phyloP scores from a whole-genome alignment of 2,888 invertebrate species.

The Leptopilina myrica region DNA sequence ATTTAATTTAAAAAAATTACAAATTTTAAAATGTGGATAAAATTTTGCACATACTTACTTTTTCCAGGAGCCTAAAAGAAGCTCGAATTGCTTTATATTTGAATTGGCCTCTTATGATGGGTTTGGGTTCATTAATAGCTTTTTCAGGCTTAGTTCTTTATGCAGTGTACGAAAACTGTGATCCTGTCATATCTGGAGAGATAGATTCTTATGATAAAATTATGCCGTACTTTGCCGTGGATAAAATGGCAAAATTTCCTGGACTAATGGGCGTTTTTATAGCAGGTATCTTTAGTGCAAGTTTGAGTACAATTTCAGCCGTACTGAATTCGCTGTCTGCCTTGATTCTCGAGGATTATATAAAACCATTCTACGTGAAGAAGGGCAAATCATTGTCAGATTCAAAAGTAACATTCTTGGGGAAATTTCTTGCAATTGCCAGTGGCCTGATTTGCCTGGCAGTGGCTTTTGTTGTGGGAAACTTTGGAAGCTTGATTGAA shows the following conservation, averaged over 20 bases:
- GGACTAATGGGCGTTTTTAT: constrained; percentile 74
- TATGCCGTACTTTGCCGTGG: constrained; percentile 87
- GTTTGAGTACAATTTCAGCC: constrained; percentile 94
- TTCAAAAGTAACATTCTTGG: constrained; percentile 83
- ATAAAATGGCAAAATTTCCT: constrained; percentile 77
- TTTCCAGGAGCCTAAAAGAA: constrained; percentile 78
- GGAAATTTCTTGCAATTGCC: constrained; percentile 63
- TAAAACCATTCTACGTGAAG: constrained; percentile 77
- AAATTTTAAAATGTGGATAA: neutral
- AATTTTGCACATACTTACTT: neutral
- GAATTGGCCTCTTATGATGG: constrained; percentile 86
- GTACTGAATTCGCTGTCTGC: constrained; percentile 94
- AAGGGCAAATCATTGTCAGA: constrained; percentile 84
- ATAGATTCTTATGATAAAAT: constrained; percentile 85
- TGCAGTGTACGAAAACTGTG: constrained; percentile 88
- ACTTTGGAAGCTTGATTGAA: constrained; percentile 69
- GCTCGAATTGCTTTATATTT: constrained; percentile 86
- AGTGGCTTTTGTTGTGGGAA: constrained; percentile 65
- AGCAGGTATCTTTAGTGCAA: constrained; percentile 90
- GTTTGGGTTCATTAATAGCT: constrained; percentile 83
- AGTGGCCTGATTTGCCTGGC: constrained; percentile 64
- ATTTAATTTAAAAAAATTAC: neutral
- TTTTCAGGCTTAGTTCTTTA: constrained; percentile 87
- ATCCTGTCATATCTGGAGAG: constrained; percentile 83
- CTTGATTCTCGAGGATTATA: constrained; percentile 92